Evolutionary conservation across 2,888 invertebrate species (phyloP), one percentile per base, ranked within the genome.

Genomic region (Drosophila kuntzei): DNA sequence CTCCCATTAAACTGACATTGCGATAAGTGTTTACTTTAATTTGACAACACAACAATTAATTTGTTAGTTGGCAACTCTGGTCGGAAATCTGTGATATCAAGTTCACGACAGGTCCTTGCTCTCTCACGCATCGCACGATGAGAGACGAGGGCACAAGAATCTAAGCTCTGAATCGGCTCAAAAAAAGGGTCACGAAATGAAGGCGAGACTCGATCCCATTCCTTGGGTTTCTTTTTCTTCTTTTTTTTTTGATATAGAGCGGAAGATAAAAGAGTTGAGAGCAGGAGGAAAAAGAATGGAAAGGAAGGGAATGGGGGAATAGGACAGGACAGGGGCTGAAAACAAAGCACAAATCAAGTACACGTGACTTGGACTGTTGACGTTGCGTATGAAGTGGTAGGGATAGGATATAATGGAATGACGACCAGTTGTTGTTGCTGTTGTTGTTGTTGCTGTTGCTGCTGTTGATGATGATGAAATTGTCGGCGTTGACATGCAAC

Each of bases 401-500:
- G 43, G 32, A 32, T 41, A 50, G 34, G n/a, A 37, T 39, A 36
- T n/a, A 32, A 32, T 27, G 25, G 50, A 12, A 29, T 46, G 37
- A 16, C 9, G 25, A 8, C 14, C 20, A 12, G 27, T 5, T 49
- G 18, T 11, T 47, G 46, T 12, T 29, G 43, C 14, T 44, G 16
- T 14, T 36, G 34, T n/a, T 29, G 27, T 12, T 46, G 44, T 29
- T 46, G 32, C 8, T 49, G 34, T 2, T 49, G 47, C 0, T 27
- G 47, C 7, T 41, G 39, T 1, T 50, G 82, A 54, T 61, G 79
- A 65, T 85, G 87, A 87, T 85, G 87, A 87, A 85, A 87, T 87
- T 87, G 86, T 85, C 77, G 83, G 70, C 79, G 79, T 77, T 85
- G 85, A 87, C 85, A 85, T 87, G 87, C 87, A 84, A 84, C 87